phyloP scores from a whole-genome alignment of 2,113 vertebrate genomes.

The Indri indri region DNA sequence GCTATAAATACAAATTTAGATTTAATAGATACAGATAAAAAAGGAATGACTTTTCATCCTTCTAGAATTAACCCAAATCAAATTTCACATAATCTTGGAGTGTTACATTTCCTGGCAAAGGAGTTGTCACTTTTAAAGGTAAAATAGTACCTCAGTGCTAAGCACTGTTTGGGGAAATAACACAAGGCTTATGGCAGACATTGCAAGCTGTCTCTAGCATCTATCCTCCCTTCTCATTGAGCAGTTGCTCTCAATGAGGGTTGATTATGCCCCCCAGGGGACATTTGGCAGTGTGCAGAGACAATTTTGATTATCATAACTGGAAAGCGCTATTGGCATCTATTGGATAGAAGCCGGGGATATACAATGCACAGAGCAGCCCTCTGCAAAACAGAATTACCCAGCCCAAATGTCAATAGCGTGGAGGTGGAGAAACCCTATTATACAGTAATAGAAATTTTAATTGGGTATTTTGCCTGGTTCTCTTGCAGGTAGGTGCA shows the following conservation, averaged over 20 bases:
- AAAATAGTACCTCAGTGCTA: not conserved
- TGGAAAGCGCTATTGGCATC: not conserved
- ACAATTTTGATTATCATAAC: not conserved
- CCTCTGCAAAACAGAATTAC: not conserved
- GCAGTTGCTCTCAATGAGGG: not conserved
- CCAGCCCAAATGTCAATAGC: not conserved
- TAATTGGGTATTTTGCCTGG: not conserved
- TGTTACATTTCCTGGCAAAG: not conserved
- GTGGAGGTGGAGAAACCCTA: not conserved
- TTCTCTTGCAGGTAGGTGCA: not conserved
- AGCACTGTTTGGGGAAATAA: not conserved
- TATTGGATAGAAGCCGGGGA: not conserved
- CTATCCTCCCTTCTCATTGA: not conserved
- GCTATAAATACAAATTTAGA: slow-evolving; percentile 14
- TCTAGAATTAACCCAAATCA: not conserved
- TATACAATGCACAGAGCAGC: not conserved
- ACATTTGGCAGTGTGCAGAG: not conserved
- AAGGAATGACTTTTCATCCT: not conserved
- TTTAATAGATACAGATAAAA: not conserved
- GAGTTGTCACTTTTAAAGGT: not conserved
- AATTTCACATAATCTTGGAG: not conserved
- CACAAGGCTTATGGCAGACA: not conserved
- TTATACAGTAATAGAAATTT: not conserved
- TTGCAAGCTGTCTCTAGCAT: not conserved
- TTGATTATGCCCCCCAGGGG: not conserved